Evolutionary conservation across 2,888 invertebrate species (phyloP).

Genomic region (Alviniconcha strummeri): DNA sequence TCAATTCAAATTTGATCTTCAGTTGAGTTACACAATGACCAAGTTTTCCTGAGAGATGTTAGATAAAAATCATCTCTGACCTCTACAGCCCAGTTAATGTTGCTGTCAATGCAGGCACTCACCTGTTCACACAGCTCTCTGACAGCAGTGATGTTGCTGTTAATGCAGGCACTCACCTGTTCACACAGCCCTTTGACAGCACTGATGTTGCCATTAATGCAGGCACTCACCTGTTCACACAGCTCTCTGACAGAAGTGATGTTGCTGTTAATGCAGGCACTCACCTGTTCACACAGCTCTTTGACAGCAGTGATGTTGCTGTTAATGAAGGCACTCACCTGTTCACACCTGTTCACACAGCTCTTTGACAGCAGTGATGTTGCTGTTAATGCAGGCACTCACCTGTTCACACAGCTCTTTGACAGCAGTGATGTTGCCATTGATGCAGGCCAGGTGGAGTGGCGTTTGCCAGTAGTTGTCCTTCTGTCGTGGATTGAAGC

Average conservation of each 20-base stretch:
- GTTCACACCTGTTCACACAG: conserved; percentile 84
- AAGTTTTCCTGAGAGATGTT: background rate
- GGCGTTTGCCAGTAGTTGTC: conserved; percentile 96
- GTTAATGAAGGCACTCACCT: background rate
- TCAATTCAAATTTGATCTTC: no score
- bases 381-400: conserved; percentile 86
- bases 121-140: conserved; percentile 79
- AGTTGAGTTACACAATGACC: no score
- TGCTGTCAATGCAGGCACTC: background rate
- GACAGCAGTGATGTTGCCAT: conserved; percentile 90
- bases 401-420: conserved; percentile 91
- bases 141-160: conserved; percentile 90
- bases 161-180: conserved; percentile 81
- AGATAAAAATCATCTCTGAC: background rate
- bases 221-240: conserved; percentile 76
- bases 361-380: conserved; percentile 88
- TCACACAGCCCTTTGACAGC: conserved; percentile 92
- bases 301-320: background rate
- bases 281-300: no score
- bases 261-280: no score
- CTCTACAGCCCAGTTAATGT: no score
- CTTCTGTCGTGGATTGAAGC: conserved; percentile 90
- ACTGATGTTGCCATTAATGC: conserved; percentile 89
- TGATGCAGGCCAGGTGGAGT: conserved; percentile 90
- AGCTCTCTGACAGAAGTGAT: no score